A percentile compares a stretch with the other conserved stretches of the same genome.
Conservation (phyloP, 2,113 vertebrate species). For the Azemiops feae region DNA sequence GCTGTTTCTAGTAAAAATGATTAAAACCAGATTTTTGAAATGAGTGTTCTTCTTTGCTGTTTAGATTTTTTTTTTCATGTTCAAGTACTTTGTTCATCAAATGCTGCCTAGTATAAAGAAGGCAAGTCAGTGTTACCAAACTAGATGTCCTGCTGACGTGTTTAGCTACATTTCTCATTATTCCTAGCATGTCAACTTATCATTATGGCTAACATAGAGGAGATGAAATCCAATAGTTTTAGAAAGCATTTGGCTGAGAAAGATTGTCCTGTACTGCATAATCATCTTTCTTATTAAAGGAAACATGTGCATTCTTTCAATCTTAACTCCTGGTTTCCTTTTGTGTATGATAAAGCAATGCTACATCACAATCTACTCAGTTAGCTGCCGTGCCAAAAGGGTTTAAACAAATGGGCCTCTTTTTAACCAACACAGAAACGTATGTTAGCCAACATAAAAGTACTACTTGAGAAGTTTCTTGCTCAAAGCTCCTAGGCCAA, state of each 20-base stretch:
- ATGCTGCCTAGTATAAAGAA: background rate
- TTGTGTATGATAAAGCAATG: background rate
- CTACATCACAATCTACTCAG: background rate
- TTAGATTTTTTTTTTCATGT: background rate
- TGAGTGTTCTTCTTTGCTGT: background rate
- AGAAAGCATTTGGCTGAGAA: background rate
- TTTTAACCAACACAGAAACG: background rate
- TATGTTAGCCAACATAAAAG: background rate
- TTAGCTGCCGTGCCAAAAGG: background rate
- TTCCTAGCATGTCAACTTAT: background rate
- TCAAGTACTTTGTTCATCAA: background rate
- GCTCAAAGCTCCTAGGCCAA: background rate
- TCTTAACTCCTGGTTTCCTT: background rate
- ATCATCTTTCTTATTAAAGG: background rate
- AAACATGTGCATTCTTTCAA: background rate
- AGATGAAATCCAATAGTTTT: background rate
- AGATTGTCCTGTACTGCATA: background rate
- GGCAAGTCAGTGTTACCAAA: background rate
- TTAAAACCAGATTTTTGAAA: background rate
- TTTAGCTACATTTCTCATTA: background rate
- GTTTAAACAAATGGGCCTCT: background rate
- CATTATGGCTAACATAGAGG: background rate
- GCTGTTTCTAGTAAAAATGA: background rate
- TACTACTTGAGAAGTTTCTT: background rate
- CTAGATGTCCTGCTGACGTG: background rate